Evolutionary conservation across 2,113 vertebrate genomes (phyloP), one percentile per base, ranked within the genome.

Genomic region (Gavialis gangeticus): DNA sequence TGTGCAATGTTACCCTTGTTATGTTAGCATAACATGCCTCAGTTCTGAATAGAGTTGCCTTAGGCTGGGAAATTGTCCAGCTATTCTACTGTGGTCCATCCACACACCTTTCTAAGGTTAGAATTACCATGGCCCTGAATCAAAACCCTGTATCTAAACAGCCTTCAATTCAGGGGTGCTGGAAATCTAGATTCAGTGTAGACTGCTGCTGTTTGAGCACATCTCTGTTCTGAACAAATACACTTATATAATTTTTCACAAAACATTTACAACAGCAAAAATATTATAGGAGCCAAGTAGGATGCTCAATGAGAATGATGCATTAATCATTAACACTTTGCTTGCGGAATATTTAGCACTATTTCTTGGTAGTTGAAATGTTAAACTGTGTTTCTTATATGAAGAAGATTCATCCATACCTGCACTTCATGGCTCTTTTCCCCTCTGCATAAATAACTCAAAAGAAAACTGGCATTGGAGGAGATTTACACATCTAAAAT

Each of bases 231-330:
- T 80, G 71, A 96, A 91, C 91, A 97, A 96, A 95, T 85, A 75
- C 82, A 94, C 92, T 95, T 90, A 94, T 85, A 80, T 67, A 87
- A 95, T 92, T 71, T 89, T 93, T 90, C 95, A 93, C 89, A 94
- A 96, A 95, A 89, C 89, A 92, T 94, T 89, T 95, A 90, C 90
- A 85, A 95, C 96, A 94, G 95, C 93, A 96, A 95, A 94, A 95
- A 92, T 83, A 95, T 96, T 94, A 95, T 80, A 96, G 96, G 96
- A 93, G 82, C 94, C 94, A 93, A 83, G 95, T 27, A 0, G 95
- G 87, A 95, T 95, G 94, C 93, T 96, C 96, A 96, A 94, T 95
- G 94, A 96, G 94, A 95, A 97, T 94, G 96, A 95, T 95, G 91
- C 90, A 96, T 96, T 97, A 96, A 97, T 95, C 91, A 96, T 97